These are phyloP conservation scores for Chalcosyrphus nemorum DNA, from an alignment of 2,888 invertebrate genomes.

Conservation along the genomic window DNA sequence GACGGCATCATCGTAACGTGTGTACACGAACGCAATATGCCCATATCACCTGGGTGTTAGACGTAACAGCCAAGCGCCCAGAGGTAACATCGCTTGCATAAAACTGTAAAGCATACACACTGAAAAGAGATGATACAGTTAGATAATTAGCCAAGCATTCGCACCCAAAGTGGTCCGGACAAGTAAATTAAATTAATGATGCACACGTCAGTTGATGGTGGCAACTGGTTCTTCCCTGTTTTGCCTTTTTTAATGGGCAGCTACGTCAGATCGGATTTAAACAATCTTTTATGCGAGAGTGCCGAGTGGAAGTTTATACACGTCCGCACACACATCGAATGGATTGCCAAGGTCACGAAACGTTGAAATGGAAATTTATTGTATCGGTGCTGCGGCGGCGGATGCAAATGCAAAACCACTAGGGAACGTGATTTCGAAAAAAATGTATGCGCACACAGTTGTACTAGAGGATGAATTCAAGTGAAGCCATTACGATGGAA, in stretches of 20 bases:
- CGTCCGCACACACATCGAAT: neutral
- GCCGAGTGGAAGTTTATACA: neutral
- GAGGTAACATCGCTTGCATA: neutral
- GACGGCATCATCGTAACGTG: neutral
- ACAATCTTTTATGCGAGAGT: constrained; percentile 10
- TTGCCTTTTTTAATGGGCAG: neutral
- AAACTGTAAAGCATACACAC: neutral
- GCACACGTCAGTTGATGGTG: constrained; percentile 12
- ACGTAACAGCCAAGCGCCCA: neutral
- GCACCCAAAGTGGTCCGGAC: constrained; percentile 33
- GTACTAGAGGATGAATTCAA: neutral
- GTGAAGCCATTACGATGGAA: neutral
- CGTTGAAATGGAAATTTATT: constrained; percentile 16
- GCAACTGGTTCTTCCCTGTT: neutral
- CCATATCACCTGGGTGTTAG: neutral
- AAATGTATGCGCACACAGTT: neutral
- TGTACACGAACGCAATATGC: neutral
- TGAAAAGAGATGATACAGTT: constrained; percentile 55
- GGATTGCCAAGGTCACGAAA: constrained; percentile 30
- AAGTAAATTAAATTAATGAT: constrained; percentile 61
- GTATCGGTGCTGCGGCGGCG: no score
- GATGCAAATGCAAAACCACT: constrained; percentile 3
- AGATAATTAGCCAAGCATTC: constrained; percentile 57
- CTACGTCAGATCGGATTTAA: neutral
- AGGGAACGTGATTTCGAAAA: neutral